Evolutionary conservation across 2,797 vertebrate species (phyloP), one percentile per base, ranked within the genome.

Genomic region (Melanotaenia parkinsoni): DNA sequence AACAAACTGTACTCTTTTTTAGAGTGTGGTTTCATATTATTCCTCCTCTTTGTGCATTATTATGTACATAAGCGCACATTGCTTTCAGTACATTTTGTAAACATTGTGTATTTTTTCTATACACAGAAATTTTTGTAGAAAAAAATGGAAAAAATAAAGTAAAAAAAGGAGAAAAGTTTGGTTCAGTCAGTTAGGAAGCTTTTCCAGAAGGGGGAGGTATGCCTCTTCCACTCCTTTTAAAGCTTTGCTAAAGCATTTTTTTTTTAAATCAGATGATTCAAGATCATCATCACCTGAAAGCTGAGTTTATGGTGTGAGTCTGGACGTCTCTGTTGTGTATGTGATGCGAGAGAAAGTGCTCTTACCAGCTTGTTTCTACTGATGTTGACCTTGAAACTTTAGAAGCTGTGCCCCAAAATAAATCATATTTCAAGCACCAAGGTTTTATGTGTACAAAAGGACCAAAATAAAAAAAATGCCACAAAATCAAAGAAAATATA

Each of bases 91-190:
- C 84, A 89, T 83, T 88, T 89, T 87, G 72, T 61, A 82, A 85
- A 88, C 83, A 67, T 83, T 85, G 86, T 88, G 87, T 88, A 87
- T 86, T 84, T 84, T 87, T 80, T 89, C 60, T 70, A 68, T 86
- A 86, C 75, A 88, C 82, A 73, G 74, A 87, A 78, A 79, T 12
- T 89, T 91, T 89, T 88, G 59, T 91, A 88, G 78, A 88, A 86
- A 70, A 63, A 20, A 54, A 7, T 30, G 45, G 18, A 53, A 26
- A 26, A 26, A 53, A 53, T 14, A 13, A 28, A 54, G 13, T 11
- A 54, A 26, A 30, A 26, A 72, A 76, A 73, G 56, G 5, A 16
- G 32, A 68, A 63, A 71, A 66, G 40, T 65, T 85, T 70, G 67
- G 79, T 85, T 54, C 75, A 71, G 38, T 84, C 60, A 58, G 63